Percentiles rank a stretch among this genome's conserved stretches.
Conservation (phyloP, 1,140 invertebrate species). For the Heliconius hewitsoni region DNA sequence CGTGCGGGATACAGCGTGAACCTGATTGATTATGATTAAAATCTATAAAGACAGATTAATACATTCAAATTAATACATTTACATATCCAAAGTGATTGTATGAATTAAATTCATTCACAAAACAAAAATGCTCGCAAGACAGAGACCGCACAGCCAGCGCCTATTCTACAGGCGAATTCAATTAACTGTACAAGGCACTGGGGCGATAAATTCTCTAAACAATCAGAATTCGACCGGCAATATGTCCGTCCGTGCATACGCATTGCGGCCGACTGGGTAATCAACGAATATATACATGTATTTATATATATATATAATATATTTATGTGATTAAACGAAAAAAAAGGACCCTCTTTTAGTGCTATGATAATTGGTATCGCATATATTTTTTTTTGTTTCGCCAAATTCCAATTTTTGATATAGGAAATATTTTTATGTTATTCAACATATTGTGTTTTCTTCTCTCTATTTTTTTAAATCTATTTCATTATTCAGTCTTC, state of each 20-base stretch:
- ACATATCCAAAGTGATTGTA: constrained; percentile 6
- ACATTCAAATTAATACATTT: background rate
- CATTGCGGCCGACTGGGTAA: constrained; percentile 76
- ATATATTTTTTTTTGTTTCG: background rate
- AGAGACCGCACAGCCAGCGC: constrained; percentile 61
- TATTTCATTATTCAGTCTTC: no score
- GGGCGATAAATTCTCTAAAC: constrained; percentile 81
- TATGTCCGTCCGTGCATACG: constrained; percentile 78
- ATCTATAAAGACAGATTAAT: background rate
- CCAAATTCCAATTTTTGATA: background rate
- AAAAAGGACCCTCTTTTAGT: background rate
- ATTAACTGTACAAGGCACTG: constrained; percentile 79
- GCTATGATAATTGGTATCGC: background rate
- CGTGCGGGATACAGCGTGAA: no score
- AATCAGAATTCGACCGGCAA: constrained; percentile 80
- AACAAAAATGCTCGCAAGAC: constrained; percentile 68
- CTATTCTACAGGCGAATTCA: constrained; percentile 78
- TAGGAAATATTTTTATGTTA: background rate
- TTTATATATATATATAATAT: background rate
- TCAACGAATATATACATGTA: constrained; percentile 67
- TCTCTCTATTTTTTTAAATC: no score
- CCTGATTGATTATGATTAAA: no score
- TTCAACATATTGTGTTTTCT: background rate
- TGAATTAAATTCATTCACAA: constrained; percentile 36
- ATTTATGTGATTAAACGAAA: background rate